Conservation (phyloP, 2,113 vertebrate genomes). For the Sardina pilchardus region DNA sequence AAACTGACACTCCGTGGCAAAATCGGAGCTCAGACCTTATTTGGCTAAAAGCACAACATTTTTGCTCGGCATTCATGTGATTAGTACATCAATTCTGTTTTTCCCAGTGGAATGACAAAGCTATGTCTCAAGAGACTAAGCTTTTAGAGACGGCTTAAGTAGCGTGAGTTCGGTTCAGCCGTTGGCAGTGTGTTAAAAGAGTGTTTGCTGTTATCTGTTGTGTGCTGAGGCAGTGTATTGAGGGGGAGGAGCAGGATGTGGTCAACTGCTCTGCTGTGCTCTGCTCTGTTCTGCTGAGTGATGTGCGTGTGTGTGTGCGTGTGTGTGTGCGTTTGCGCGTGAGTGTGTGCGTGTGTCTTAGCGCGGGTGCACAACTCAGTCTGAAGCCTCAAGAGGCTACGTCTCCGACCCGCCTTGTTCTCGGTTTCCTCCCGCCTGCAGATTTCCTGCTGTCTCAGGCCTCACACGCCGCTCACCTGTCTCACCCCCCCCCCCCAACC, state of each 20-base stretch:
- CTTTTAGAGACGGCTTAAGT: no score
- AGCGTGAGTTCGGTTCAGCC: not conserved
- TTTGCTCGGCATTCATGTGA: not conserved
- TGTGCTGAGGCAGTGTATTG: not conserved
- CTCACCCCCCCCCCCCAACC: no score
- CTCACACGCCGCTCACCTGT: no score
- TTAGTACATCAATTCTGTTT: not conserved
- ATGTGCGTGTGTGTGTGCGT: conserved; percentile 14
- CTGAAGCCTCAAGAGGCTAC: not conserved
- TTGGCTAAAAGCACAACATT: not conserved
- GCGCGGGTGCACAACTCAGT: not conserved
- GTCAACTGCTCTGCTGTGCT: not conserved
- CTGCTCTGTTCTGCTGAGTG: not conserved
- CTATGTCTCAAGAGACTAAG: not conserved
- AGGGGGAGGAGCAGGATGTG: not conserved
- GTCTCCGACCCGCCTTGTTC: not conserved
- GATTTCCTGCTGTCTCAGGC: not conserved
- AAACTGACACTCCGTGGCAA: not conserved
- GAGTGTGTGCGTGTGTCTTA: conserved; percentile 29
- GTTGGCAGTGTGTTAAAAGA: not conserved
- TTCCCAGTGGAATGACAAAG: not conserved
- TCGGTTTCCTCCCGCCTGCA: not conserved
- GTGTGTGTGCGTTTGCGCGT: conserved; percentile 12
- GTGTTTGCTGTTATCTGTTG: conserved; percentile 14
- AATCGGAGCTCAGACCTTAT: not conserved